phyloP scores from a whole-genome alignment of 2,888 invertebrate genomes.

The Abscondita cerata region DNA sequence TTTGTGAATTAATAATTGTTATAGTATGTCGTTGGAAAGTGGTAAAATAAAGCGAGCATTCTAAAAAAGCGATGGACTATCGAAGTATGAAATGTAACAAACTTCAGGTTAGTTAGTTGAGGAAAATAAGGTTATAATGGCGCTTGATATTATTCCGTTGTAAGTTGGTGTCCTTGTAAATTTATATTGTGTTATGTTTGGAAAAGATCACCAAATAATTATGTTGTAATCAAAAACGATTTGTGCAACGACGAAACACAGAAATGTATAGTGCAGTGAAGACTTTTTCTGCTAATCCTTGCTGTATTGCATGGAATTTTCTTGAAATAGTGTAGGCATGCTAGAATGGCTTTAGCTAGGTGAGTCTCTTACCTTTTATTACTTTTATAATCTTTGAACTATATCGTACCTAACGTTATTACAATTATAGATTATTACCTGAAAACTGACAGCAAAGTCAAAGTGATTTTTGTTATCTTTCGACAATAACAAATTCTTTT shows the following conservation, averaged over 20 bases:
- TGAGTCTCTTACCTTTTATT: slow-evolving; percentile 16
- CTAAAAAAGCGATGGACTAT: not conserved
- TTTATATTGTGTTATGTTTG: slow-evolving; percentile 17
- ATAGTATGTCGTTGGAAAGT: not conserved
- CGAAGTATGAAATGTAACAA: slow-evolving; percentile 10
- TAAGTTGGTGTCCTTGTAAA: slow-evolving; percentile 29
- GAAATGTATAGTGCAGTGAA: slow-evolving; percentile 8
- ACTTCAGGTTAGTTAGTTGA: slow-evolving; percentile 19
- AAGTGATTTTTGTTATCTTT: no score
- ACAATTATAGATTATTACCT: no score
- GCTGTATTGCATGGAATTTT: slow-evolving; percentile 32
- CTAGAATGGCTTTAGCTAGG: slow-evolving; percentile 36
- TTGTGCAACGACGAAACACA: not conserved
- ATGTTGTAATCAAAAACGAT: slow-evolving; percentile 17
- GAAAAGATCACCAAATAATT: slow-evolving; percentile 5
- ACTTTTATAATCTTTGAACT: no score
- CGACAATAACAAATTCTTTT: no score
- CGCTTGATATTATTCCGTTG: slow-evolving; percentile 31
- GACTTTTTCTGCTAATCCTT: slow-evolving; percentile 18
- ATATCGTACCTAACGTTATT: no score
- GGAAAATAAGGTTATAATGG: slow-evolving; percentile 35
- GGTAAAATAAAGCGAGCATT: slow-evolving; percentile 6
- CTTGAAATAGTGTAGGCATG: slow-evolving; percentile 31
- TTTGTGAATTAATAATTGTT: slow-evolving; percentile 4
- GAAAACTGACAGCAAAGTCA: no score